Conservation (phyloP, 64 coral and sea anemone genomes). For the Porites lutea region DNA sequence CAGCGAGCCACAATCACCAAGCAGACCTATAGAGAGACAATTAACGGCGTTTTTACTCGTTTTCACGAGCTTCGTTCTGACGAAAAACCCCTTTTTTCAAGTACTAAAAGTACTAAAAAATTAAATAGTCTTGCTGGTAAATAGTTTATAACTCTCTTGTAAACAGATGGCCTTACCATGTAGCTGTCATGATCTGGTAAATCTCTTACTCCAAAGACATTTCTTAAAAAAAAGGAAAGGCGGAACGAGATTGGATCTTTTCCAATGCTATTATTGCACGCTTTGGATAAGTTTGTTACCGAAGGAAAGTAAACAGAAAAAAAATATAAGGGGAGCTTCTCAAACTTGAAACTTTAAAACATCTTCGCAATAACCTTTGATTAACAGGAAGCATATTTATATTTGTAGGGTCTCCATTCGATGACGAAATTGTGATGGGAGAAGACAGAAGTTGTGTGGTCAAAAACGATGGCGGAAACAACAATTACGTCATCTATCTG, state of each 20-base stretch:
- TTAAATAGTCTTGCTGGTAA: background rate
- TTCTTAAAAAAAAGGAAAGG: too few species aligned
- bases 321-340: too few species aligned
- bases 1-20: background rate
- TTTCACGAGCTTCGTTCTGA: background rate
- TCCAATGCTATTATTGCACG: too few species aligned
- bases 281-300: too few species aligned
- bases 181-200: too few species aligned
- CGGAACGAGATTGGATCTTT: too few species aligned
- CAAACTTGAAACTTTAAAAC: background rate
- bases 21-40: background rate
- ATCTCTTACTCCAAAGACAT: too few species aligned
- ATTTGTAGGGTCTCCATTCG: background rate
- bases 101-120: too few species aligned
- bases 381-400: background rate
- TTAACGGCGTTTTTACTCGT: background rate
- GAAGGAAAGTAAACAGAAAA: too few species aligned
- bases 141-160: too few species aligned
- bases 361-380: background rate
- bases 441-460: background rate
- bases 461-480: background rate
- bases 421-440: slow-evolving; percentile 12
- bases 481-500: slow-evolving; percentile 2
- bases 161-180: too few species aligned
- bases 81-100: too few species aligned